A percentile compares a stretch with the other conserved stretches of the same genome.
phyloP scores from a whole-genome alignment of 1,140 invertebrate genomes.

The Aphis craccivora region DNA sequence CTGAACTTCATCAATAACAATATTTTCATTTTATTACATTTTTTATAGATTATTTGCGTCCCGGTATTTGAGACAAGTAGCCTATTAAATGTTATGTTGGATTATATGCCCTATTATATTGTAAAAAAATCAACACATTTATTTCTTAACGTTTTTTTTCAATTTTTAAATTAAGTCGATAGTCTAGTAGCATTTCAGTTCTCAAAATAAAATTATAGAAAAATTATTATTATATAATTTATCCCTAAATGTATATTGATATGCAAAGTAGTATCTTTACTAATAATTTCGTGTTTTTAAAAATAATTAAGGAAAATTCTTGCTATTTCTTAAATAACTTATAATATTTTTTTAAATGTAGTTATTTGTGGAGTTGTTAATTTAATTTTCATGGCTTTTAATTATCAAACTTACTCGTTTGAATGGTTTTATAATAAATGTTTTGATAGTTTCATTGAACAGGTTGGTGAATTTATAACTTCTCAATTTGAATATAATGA shows the following conservation, averaged over 20 bases:
- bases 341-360: background rate
- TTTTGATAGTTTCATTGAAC: background rate
- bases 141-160: background rate
- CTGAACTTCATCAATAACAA: background rate
- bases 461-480: background rate
- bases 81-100: background rate
- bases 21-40: background rate
- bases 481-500: conserved; percentile 6
- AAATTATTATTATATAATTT: background rate
- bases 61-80: background rate
- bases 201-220: background rate
- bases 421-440: background rate
- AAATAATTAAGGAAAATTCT: background rate
- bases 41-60: background rate
- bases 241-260: too few species aligned
- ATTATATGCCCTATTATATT: background rate
- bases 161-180: background rate
- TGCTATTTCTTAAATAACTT: background rate
- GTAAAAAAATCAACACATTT: background rate
- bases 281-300: background rate
- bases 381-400: background rate
- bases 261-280: background rate
- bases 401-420: background rate
- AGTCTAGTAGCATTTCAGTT: background rate
- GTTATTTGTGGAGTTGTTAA: background rate